Conservation (phyloP, 1,140 invertebrate species). For the Penaeus chinensis region DNA sequence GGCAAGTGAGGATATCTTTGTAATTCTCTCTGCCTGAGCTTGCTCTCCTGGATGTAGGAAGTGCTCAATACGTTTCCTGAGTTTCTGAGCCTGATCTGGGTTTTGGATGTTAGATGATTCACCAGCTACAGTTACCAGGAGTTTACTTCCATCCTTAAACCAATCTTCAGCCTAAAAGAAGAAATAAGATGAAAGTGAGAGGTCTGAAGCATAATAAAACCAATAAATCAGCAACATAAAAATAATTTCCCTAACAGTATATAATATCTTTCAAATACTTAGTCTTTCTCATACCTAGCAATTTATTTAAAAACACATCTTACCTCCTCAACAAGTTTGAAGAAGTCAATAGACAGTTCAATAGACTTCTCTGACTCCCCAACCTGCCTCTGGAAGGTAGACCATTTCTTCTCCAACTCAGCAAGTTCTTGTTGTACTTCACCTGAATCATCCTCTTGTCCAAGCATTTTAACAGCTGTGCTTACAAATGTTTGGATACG, state of each 20-base stretch:
- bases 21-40: conserved; percentile 77
- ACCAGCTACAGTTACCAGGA: conserved; percentile 78
- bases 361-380: conserved; percentile 75
- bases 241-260: background rate
- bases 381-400: conserved; percentile 78
- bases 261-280: background rate
- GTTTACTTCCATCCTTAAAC: conserved; percentile 79
- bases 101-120: conserved; percentile 76
- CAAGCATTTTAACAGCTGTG: conserved; percentile 76
- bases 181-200: background rate
- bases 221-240: too few species aligned
- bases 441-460: conserved; percentile 65
- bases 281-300: conserved; percentile 5
- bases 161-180: conserved; percentile 76
- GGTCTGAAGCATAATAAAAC: conserved; percentile 18
- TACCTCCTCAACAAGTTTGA: conserved; percentile 74
- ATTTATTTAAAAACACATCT: conserved; percentile 43
- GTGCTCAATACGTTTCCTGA: conserved; percentile 76
- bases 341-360: conserved; percentile 73
- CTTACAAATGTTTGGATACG: conserved; percentile 80
- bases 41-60: conserved; percentile 79
- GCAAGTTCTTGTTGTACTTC: conserved; percentile 75
- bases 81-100: conserved; percentile 73
- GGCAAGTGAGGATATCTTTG: conserved; percentile 76
- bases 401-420: conserved; percentile 79